Evolutionary conservation across 2,797 vertebrate species (phyloP).

Genomic region (Agapornis canus): DNA sequence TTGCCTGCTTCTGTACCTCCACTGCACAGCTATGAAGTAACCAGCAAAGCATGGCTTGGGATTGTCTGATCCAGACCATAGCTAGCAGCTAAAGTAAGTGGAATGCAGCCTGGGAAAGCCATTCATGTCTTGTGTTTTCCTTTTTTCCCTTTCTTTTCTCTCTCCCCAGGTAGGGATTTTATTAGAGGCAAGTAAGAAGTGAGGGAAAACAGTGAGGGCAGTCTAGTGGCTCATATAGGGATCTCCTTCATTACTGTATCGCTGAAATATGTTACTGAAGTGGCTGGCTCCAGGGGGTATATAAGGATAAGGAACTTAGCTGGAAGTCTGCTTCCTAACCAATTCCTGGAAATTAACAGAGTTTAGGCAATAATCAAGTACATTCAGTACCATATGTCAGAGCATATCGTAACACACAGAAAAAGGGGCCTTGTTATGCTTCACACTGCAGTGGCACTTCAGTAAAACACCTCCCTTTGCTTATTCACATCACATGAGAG

Average conservation of each 20-base stretch:
- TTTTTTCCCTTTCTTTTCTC: neutral
- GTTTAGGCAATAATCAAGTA: conserved; percentile 36
- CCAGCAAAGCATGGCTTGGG: neutral
- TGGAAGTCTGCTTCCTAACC: conserved; percentile 26
- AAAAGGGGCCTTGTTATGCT: conserved; percentile 13
- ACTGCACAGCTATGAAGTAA: neutral
- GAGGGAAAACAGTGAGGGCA: neutral
- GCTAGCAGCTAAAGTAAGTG: neutral
- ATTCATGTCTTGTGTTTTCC: neutral
- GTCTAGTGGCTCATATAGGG: neutral
- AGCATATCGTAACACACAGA: neutral
- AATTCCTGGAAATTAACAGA: conserved; percentile 57
- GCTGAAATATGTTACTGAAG: conserved; percentile 35
- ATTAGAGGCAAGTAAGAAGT: neutral
- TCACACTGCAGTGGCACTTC: neutral
- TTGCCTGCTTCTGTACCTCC: neutral
- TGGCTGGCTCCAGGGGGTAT: neutral
- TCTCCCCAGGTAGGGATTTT: neutral
- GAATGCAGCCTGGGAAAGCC: neutral
- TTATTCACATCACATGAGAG: conserved; percentile 49
- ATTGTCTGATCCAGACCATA: neutral
- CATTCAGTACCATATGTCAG: conserved; percentile 50
- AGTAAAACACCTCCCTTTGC: conserved; percentile 43
- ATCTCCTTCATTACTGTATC: conserved; percentile 22
- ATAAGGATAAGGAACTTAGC: conserved; percentile 52